phyloP scores from a whole-genome alignment of 2,888 invertebrate species.

The Teinopalpus imperialis region DNA sequence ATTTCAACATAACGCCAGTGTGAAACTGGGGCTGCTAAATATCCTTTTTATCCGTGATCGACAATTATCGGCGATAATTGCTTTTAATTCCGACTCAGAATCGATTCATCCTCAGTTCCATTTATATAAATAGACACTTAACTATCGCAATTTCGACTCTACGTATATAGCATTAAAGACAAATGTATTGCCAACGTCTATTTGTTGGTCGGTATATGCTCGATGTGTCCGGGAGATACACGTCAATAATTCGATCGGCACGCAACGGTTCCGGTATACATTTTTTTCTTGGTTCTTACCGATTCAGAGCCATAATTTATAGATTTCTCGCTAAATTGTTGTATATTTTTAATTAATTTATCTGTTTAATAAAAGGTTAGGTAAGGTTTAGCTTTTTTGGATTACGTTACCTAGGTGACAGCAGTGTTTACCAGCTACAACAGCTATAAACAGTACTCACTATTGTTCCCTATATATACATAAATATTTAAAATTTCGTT shows the following conservation, averaged over 20 bases:
- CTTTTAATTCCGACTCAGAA: constrained; percentile 51
- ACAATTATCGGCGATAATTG: constrained; percentile 48
- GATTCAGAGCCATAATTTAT: constrained; percentile 30
- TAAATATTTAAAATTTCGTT: too few relatives aligned
- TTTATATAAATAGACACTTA: constrained; percentile 24
- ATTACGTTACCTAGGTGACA: too few relatives aligned
- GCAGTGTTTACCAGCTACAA: too few relatives aligned
- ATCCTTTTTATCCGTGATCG: constrained; percentile 30
- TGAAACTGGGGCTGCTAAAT: constrained; percentile 16
- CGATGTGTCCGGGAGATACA: constrained; percentile 64
- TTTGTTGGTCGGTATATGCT: constrained; percentile 21
- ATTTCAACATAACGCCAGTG: constrained; percentile 4
- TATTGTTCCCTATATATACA: too few relatives aligned
- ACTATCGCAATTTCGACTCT: constrained; percentile 34
- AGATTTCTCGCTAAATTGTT: constrained; percentile 32
- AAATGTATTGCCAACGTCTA: constrained; percentile 25
- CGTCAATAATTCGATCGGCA: constrained; percentile 68
- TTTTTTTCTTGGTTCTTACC: constrained; percentile 41
- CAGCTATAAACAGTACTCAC: too few relatives aligned
- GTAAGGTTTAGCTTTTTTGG: too few relatives aligned
- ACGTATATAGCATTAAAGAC: constrained; percentile 13
- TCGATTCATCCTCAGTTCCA: constrained; percentile 46
- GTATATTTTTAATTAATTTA: not conserved
- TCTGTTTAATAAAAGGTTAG: too few relatives aligned
- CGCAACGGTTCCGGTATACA: constrained; percentile 48